Percentiles rank a stretch among this genome's conserved stretches.
Evolutionary conservation across 2,888 invertebrate genomes (phyloP).

Genomic region (Zaprionus obscuricornis): DNA sequence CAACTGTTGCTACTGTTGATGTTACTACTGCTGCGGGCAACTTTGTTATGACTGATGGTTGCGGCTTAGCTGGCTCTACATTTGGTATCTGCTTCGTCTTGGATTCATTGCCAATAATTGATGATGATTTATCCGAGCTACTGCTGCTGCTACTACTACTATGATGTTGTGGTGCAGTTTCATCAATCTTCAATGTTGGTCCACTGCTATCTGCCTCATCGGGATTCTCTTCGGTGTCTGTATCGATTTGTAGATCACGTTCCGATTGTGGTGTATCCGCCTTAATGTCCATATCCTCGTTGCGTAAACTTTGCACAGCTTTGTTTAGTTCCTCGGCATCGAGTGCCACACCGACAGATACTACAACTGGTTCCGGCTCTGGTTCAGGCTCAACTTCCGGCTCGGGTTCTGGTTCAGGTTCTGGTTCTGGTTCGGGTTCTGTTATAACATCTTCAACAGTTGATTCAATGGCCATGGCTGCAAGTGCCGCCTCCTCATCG

Average conservation of each 20-base stretch:
- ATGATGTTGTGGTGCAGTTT: slow-evolving; percentile 41
- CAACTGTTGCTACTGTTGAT: slow-evolving; percentile 4
- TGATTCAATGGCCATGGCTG: slow-evolving; percentile 78
- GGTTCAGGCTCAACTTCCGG: slow-evolving; percentile 83
- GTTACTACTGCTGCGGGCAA: slow-evolving; percentile 35
- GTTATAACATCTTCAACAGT: slow-evolving; percentile 73
- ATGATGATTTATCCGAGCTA: slow-evolving; percentile 35
- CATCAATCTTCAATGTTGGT: slow-evolving; percentile 79
- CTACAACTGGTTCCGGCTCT: slow-evolving; percentile 82
- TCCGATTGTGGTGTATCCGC: slow-evolving; percentile 94
- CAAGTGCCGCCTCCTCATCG: slow-evolving; percentile 84
- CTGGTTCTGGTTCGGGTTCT: slow-evolving; percentile 84
- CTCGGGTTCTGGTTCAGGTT: slow-evolving; percentile 73
- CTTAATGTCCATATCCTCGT: slow-evolving; percentile 89
- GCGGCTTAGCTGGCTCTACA: neutral
- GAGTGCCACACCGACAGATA: slow-evolving; percentile 85
- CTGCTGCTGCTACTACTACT: slow-evolving; percentile 28
- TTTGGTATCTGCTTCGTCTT: neutral
- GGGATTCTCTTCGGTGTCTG: slow-evolving; percentile 91
- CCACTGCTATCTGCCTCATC: slow-evolving; percentile 85
- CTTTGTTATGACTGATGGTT: slow-evolving; percentile 79
- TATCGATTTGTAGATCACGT: slow-evolving; percentile 92
- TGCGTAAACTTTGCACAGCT: slow-evolving; percentile 91
- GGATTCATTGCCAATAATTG: slow-evolving; percentile 23
- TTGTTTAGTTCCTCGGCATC: slow-evolving; percentile 91